These are phyloP conservation scores for Chrysopilus asiliformis DNA, from an alignment of 2,888 invertebrate species.

Conservation along the genomic window DNA sequence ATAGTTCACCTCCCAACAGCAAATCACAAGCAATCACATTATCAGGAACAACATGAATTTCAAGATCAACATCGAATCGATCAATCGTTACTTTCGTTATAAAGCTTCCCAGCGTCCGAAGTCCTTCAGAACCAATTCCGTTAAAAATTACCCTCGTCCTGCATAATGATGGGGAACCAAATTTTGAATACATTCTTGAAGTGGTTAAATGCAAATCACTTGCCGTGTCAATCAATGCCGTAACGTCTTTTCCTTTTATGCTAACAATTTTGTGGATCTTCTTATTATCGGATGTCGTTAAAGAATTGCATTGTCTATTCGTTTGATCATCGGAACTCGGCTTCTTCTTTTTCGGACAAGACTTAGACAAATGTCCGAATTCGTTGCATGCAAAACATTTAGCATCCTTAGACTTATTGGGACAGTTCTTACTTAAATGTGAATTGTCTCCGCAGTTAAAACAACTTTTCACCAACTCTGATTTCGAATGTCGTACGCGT, in stretches of 20 bases:
- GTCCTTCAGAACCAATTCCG: too few relatives aligned
- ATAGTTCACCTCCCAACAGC: too few relatives aligned
- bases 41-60: too few relatives aligned
- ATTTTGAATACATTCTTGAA: slow-evolving; percentile 3
- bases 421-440: slow-evolving; percentile 5
- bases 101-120: too few relatives aligned
- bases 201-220: slow-evolving; percentile 7
- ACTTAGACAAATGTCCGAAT: slow-evolving; percentile 3
- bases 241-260: slow-evolving; percentile 1
- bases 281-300: neutral
- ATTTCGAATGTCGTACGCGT: neutral
- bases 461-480: neutral
- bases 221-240: slow-evolving; percentile 6
- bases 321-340: neutral
- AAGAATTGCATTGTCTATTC: too few relatives aligned
- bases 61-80: too few relatives aligned
- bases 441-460: slow-evolving; percentile 3
- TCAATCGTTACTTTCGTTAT: too few relatives aligned
- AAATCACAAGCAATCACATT: too few relatives aligned
- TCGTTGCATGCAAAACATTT: slow-evolving; percentile 5
- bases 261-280: slow-evolving; percentile 4
- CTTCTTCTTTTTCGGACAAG: neutral
- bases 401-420: too few relatives aligned
- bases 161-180: slow-evolving; percentile 8
- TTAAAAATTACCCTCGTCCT: too few relatives aligned